Evolutionary conservation across 2,113 vertebrate species (phyloP).

Genomic region (Bos indicus): DNA sequence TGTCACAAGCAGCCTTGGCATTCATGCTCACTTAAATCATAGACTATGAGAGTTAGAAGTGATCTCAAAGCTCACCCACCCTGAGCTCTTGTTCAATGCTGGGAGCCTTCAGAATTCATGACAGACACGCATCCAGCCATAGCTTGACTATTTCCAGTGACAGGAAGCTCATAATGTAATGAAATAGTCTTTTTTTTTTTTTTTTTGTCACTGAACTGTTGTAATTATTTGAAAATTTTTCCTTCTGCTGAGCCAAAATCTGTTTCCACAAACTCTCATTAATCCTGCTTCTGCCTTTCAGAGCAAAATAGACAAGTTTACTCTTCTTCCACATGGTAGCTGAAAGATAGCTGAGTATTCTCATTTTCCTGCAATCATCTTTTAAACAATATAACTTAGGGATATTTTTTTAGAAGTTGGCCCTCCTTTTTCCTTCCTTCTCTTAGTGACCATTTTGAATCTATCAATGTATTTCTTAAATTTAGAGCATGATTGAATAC

Average conservation of each 20-base stretch:
- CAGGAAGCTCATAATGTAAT: constrained; percentile 18
- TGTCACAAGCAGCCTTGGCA: constrained; percentile 25
- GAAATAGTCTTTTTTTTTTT: not conserved
- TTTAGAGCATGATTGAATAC: not conserved
- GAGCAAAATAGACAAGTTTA: constrained; percentile 12
- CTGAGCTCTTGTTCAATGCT: not conserved
- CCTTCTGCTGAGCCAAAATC: constrained; percentile 40
- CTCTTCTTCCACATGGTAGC: not conserved
- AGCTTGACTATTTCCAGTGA: not conserved
- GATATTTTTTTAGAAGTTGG: not conserved
- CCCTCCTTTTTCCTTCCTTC: not conserved
- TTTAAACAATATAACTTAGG: not conserved
- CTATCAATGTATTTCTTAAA: not conserved
- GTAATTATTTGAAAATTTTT: constrained; percentile 35
- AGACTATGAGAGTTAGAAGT: not conserved
- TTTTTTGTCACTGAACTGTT: constrained; percentile 28
- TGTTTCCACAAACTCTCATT: constrained; percentile 23
- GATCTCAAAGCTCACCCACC: not conserved
- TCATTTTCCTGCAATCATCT: not conserved
- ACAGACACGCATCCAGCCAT: not conserved
- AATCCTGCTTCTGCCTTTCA: not conserved
- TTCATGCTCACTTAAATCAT: constrained; percentile 7
- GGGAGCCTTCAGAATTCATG: not conserved
- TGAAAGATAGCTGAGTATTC: not conserved
- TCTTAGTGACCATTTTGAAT: not conserved